phyloP scores from a whole-genome alignment of 2,888 invertebrate species.

The Crocallis elinguaria region DNA sequence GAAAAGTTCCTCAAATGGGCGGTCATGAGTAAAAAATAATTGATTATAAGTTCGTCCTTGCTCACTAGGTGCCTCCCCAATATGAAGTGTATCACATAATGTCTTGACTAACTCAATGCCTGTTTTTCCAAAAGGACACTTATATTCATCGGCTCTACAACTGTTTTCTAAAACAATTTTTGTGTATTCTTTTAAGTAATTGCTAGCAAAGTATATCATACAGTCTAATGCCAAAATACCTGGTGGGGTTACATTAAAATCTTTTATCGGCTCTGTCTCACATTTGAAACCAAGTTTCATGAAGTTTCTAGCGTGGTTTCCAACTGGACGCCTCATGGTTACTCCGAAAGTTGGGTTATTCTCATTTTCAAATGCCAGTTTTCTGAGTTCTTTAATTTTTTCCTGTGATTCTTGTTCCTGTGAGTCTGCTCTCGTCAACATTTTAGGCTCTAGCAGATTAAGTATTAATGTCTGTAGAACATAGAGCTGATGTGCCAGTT shows the following conservation, averaged over 20 bases:
- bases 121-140: conserved; percentile 97
- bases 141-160: conserved; percentile 97
- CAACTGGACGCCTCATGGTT: conserved; percentile 87
- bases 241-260: conserved; percentile 96
- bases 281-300: conserved; percentile 97
- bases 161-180: conserved; percentile 96
- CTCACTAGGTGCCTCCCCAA: conserved; percentile 95
- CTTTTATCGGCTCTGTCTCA: conserved; percentile 95
- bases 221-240: conserved; percentile 96
- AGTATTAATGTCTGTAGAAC: conserved; percentile 95
- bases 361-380: conserved; percentile 96
- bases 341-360: conserved; percentile 85
- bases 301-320: conserved; percentile 93
- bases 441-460: conserved; percentile 93
- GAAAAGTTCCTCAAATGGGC: conserved; percentile 98
- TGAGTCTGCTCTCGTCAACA: conserved; percentile 94
- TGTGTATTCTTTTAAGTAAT: conserved; percentile 94
- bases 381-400: conserved; percentile 95
- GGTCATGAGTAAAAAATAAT: conserved; percentile 97
- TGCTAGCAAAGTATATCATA: conserved; percentile 97
- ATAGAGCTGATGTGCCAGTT: conserved; percentile 97
- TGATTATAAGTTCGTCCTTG: conserved; percentile 95
- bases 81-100: conserved; percentile 94
- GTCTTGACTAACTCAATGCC: conserved; percentile 96
- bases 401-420: conserved; percentile 95